Base-by-base conservation (phyloP, 2,888 invertebrate genomes). In the Calliphora vomitoria region DNA sequence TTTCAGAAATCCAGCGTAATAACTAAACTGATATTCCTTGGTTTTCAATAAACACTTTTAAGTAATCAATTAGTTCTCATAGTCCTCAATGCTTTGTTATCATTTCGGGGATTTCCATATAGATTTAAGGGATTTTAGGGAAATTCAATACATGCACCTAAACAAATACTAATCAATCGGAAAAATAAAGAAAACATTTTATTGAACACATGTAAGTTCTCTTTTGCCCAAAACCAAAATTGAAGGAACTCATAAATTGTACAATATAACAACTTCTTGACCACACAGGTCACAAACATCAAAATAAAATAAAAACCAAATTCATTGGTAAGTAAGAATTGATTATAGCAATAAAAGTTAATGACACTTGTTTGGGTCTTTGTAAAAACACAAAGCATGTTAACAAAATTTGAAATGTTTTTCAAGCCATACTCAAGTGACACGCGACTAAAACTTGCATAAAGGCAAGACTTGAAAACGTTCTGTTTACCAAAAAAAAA, bases 381-480 rank as follows among this genome's bases (percentile, higher is more conserved):
- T 64, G 20, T 20, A 18, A 60, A 20, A 4, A 47, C 35, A 58
- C n/a, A 71, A 31, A 64, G 15, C 62, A 47, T 55, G 31, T 47
- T 60, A 50, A 72, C 31, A 31, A 55, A 76, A 66, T 74, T 79
- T 18, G 25, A 35, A 76, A 82, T 41, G 58, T 44, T 58, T 20
- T 47, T 68, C 8, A 44, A 55, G 13, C 68, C 66, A 60, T 44
- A 76, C 64, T 58, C 13, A 74, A 78, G 47, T 85, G 87, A 85
- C 87, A 87, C 87, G 87, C 87, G 87, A 85, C 87, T 79, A 82
- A n/a, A 76, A 69, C 44, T 75, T 85, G 82, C 85, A 82, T 87
- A 82, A 58, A 50, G 53, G 4, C 25, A 50, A 69, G 41, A 62
- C 58, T 50, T 53, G 15, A 82, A 71, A 25, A 35, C 31, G 1